phyloP scores from a whole-genome alignment of 2,888 invertebrate genomes.

The Rhagophthalmus giganteus region DNA sequence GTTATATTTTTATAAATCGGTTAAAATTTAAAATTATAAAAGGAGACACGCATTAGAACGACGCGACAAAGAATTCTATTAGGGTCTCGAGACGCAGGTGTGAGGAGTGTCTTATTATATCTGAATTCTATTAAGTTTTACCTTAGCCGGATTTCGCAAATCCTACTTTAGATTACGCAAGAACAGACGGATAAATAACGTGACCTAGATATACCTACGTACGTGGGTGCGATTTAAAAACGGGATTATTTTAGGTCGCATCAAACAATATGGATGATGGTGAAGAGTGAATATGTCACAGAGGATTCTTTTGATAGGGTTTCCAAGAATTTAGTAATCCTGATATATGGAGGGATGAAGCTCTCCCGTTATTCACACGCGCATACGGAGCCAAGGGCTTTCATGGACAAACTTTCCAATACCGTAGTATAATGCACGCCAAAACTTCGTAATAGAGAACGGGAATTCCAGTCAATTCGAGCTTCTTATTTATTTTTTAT shows the following conservation, averaged over 20 bases:
- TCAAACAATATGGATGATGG: slow-evolving; percentile 8
- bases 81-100: slow-evolving; percentile 21
- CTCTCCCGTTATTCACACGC: slow-evolving; percentile 3
- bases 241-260: not conserved
- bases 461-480: slow-evolving; percentile 2
- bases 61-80: not conserved
- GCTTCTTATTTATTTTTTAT: slow-evolving; percentile 11
- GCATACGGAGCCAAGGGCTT: slow-evolving; percentile 1
- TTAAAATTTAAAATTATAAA: too few relatives aligned
- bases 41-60: too few relatives aligned
- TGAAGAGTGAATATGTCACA: slow-evolving; percentile 14
- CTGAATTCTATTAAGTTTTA: slow-evolving; percentile 32
- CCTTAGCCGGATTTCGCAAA: slow-evolving; percentile 25
- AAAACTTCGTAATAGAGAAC: slow-evolving; percentile 13
- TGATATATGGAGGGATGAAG: slow-evolving; percentile 17
- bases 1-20: too few relatives aligned
- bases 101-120: slow-evolving; percentile 29
- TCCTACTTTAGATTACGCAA: slow-evolving; percentile 14
- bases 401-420: slow-evolving; percentile 11
- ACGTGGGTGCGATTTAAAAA: not conserved
- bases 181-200: not conserved
- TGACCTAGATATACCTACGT: not conserved
- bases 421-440: slow-evolving; percentile 7
- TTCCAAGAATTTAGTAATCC: slow-evolving; percentile 17
- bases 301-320: slow-evolving; percentile 6